Percentiles rank a stretch among this genome's conserved stretches.
Conservation (phyloP, 2,113 vertebrate species). For the Tetrax tetrax region DNA sequence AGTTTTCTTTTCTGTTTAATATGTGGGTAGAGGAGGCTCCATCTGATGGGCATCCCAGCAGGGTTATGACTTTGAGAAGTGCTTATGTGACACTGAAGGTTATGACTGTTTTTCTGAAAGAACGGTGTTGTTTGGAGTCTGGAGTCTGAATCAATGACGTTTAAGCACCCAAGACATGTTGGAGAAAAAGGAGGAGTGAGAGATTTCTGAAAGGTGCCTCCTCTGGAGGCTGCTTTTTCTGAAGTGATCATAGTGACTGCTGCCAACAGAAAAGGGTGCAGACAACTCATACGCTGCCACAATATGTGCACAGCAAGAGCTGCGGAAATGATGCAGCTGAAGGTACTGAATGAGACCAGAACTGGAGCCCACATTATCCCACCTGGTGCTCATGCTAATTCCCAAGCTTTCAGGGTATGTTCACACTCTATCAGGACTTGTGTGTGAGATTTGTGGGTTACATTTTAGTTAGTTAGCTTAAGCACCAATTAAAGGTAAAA, state of each 20-base stretch:
- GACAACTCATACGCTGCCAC: neutral
- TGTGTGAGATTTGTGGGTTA: neutral
- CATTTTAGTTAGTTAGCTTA: neutral
- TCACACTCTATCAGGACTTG: neutral
- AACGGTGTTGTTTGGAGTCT: rapidly evolving
- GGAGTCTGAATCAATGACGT: neutral
- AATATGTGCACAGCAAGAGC: neutral
- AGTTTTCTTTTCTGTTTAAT: slow-evolving; percentile 28
- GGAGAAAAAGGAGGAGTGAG: neutral
- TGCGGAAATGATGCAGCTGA: neutral
- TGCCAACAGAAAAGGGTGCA: slow-evolving; percentile 40
- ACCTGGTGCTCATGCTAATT: neutral
- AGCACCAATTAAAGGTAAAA: neutral
- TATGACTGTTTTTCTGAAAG: neutral
- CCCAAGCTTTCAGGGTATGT: neutral
- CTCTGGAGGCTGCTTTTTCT: slow-evolving; percentile 21
- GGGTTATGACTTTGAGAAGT: neutral
- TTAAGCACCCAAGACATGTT: neutral
- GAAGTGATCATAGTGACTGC: slow-evolving; percentile 1
- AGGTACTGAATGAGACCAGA: slow-evolving; percentile 4
- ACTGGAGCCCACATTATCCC: neutral
- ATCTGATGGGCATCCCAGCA: neutral
- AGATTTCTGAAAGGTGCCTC: slow-evolving; percentile 24
- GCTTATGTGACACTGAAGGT: neutral
- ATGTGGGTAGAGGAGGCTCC: neutral